Conservation (phyloP, 2,888 invertebrate genomes). For the Eumacrocentrus americanus region DNA sequence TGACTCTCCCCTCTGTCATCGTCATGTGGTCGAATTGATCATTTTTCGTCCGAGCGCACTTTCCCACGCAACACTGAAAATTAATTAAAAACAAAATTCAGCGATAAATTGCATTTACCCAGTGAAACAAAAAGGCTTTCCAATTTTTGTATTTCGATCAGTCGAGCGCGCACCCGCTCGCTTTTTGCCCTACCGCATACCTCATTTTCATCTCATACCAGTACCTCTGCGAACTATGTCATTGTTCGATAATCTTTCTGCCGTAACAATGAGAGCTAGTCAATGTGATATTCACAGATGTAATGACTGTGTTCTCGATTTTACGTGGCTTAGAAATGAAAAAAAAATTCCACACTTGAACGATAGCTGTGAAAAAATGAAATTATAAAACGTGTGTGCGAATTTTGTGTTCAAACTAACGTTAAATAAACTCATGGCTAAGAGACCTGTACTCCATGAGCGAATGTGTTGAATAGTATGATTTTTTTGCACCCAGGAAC, state of each 20-base stretch:
- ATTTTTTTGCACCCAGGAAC: background rate
- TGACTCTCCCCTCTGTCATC: background rate
- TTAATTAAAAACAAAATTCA: slow-evolving; percentile 21
- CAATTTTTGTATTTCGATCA: slow-evolving; percentile 16
- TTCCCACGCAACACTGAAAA: slow-evolving; percentile 11
- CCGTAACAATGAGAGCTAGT: slow-evolving; percentile 19
- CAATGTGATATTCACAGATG: slow-evolving; percentile 31
- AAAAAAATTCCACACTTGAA: background rate
- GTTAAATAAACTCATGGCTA: background rate
- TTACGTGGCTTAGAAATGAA: slow-evolving; percentile 6
- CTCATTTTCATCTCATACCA: background rate
- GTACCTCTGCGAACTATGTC: background rate
- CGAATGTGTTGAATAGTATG: background rate
- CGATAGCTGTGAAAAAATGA: background rate
- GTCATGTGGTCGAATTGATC: background rate
- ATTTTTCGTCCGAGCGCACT: slow-evolving; percentile 6
- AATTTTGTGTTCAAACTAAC: background rate
- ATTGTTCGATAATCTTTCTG: slow-evolving; percentile 12
- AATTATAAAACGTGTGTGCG: background rate
- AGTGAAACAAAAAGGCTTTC: slow-evolving; percentile 5
- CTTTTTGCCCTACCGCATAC: slow-evolving; percentile 2
- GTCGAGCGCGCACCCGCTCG: background rate
- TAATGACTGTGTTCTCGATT: slow-evolving; percentile 30
- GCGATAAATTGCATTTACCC: slow-evolving; percentile 20
- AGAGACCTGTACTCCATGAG: too few relatives aligned